Percentiles rank a stretch among this genome's conserved stretches.
Conservation (phyloP, 1,140 invertebrate genomes). For the Cherax quadricarinatus region DNA sequence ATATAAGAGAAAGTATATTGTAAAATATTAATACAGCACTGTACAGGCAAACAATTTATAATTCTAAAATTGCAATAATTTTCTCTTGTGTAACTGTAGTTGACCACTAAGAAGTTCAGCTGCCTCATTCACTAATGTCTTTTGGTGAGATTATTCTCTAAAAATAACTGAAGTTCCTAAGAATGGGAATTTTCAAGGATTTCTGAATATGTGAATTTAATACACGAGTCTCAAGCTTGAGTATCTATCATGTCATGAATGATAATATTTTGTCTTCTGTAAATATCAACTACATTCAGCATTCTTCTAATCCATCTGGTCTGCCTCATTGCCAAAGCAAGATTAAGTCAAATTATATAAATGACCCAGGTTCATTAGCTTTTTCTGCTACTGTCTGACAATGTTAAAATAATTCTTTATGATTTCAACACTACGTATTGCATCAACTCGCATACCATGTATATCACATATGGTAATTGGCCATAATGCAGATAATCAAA, state of each 20-base stretch:
- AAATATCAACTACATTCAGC: background rate
- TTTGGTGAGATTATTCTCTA: background rate
- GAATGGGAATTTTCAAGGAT: background rate
- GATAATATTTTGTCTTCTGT: background rate
- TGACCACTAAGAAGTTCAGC: background rate
- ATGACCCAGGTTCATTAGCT: background rate
- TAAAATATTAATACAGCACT: background rate
- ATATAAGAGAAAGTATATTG: background rate
- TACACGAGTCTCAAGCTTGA: background rate
- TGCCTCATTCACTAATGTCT: background rate
- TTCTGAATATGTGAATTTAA: background rate
- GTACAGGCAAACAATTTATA: background rate
- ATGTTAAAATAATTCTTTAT: slow-evolving; percentile 1
- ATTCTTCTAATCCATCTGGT: background rate
- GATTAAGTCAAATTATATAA: background rate
- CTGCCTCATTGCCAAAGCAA: background rate
- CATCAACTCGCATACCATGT: background rate
- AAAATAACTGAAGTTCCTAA: background rate
- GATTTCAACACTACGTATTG: background rate
- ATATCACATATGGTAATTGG: slow-evolving; percentile 33
- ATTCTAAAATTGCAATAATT: background rate
- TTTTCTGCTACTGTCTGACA: background rate
- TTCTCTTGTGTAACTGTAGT: background rate
- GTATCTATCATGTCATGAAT: background rate
- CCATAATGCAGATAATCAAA: slow-evolving; percentile 2